A percentile compares a stretch with the other conserved stretches of the same genome.
phyloP scores from a whole-genome alignment of 2,888 invertebrate species.

The Sarcophaga caerulescens region DNA sequence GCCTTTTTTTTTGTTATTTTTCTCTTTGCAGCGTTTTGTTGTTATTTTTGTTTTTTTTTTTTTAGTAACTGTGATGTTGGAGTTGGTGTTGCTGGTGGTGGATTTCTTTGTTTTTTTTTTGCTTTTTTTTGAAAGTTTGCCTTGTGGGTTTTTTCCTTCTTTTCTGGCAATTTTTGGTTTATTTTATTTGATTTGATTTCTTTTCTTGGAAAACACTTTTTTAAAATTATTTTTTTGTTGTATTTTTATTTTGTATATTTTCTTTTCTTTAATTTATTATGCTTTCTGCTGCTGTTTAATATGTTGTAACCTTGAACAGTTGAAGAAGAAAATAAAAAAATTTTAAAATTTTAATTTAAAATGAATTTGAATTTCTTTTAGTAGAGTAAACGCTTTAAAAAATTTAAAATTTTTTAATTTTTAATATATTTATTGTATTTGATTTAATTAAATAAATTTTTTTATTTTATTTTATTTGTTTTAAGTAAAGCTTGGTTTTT shows the following conservation, averaged over 20 bases:
- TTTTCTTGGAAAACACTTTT: background rate
- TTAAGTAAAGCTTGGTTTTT: slow-evolving; percentile 40
- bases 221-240: background rate
- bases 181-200: background rate
- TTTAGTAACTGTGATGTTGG: background rate
- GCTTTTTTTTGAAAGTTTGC: too few species aligned
- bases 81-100: too few species aligned
- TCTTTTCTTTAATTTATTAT: background rate
- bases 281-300: background rate
- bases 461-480: slow-evolving; percentile 26
- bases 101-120: too few species aligned
- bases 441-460: background rate
- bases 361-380: background rate
- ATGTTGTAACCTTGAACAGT: background rate
- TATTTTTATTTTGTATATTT: background rate
- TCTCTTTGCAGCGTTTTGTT: background rate
- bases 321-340: too few species aligned
- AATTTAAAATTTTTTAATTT: background rate
- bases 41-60: background rate
- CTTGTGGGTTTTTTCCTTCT: too few species aligned
- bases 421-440: background rate
- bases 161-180: background rate
- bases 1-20: background rate
- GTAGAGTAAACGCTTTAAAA: too few species aligned
- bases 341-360: background rate